Evolutionary conservation across 2,888 invertebrate species (phyloP), one percentile per base, ranked within the genome.

Genomic region (Nipponacmea schrenckii): DNA sequence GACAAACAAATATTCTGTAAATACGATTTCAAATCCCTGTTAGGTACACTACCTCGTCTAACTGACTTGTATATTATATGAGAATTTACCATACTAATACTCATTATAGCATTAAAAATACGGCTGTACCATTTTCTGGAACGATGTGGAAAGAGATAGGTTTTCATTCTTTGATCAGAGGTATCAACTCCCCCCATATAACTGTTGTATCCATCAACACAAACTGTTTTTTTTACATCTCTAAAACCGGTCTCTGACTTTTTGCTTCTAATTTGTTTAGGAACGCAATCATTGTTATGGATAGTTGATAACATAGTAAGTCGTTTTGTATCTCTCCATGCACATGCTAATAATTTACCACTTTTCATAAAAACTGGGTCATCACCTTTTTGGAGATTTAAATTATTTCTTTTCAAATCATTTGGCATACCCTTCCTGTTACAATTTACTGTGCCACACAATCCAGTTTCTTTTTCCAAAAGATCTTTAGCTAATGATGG

Each of bases 301-400:
- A 64, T 66, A 44, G 72, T 50, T 0, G 44, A 50, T 14, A 73
- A 44, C 45, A 73, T 62, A 24, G 20, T 20, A 10, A 75, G 74
- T 12, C 76, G 70, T 45, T 79, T 80, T 20, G 74, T 75, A 46
- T 80, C 78, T 20, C 73, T 72, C 80, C 76, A 76, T 12, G 72
- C 74, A 70, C 77, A 76, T 1, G 80, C 65, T 1, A 80, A 63
- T n/a, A 76, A 44, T 68, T 77, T 64, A 0, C 65, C 56, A n/a
- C 26, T 3, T 7, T 73, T 50, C 72, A 71, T 71, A 56, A 78
- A 78, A 1, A 74, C 68, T n/a, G 78, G 80, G n/a, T 74, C 76
- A 50, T 74, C 70, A 14, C 74, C 75, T 65, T 78, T 78, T 3
- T 56, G 31, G 0, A 75, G 70, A 20, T 46, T 63, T 26, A 74